Conservation (phyloP, 2,888 invertebrate species). For the Leucophora obtusa region DNA sequence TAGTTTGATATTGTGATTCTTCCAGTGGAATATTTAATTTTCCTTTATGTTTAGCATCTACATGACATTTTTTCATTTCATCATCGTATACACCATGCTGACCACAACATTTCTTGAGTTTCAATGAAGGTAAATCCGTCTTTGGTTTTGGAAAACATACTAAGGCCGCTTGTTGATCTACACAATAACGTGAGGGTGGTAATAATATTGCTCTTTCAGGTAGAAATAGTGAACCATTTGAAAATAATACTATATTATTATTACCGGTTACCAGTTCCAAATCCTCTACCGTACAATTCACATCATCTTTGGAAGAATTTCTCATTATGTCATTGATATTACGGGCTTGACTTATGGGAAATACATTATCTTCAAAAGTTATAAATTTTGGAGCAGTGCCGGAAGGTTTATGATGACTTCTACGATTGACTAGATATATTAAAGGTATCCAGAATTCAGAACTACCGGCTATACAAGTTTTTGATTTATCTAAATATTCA, state of each 20-base stretch:
- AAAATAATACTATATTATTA: constrained; percentile 80
- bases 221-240: constrained; percentile 83
- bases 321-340: constrained; percentile 70
- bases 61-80: constrained; percentile 79
- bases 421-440: constrained; percentile 81
- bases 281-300: constrained; percentile 64
- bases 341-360: constrained; percentile 75
- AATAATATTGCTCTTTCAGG: constrained; percentile 79
- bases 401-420: constrained; percentile 75
- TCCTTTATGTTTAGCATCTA: constrained; percentile 57
- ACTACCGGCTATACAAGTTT: constrained; percentile 75
- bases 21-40: constrained; percentile 65
- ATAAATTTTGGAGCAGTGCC: constrained; percentile 79
- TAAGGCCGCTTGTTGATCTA: constrained; percentile 83
- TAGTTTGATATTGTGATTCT: constrained; percentile 69
- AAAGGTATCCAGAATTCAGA: constrained; percentile 80
- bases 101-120: constrained; percentile 85
- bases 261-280: constrained; percentile 75
- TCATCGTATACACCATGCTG: constrained; percentile 82
- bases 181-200: constrained; percentile 83
- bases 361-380: constrained; percentile 76
- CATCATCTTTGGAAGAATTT: constrained; percentile 22
- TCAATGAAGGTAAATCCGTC: constrained; percentile 73
- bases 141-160: constrained; percentile 80
- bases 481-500: constrained; percentile 78